Conservation (phyloP, 2,113 vertebrate species). For the Arothron firmamentum region DNA sequence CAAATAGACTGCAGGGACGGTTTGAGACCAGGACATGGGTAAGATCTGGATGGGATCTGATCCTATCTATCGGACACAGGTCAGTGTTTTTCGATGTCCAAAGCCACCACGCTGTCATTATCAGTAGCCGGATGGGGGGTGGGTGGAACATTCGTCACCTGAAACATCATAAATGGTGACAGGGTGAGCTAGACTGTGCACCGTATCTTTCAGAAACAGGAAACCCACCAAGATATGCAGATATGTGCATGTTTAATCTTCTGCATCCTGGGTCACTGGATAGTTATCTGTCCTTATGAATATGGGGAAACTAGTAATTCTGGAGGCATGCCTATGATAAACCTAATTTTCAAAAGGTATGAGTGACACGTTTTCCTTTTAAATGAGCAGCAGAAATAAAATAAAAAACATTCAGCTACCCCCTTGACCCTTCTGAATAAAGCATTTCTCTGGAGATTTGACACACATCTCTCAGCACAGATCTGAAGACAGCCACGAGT, state of each 20-base stretch:
- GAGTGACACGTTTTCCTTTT: slow-evolving; percentile 43
- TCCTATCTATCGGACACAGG: slow-evolving; percentile 32
- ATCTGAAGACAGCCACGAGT: slow-evolving; percentile 67
- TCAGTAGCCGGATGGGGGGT: background rate
- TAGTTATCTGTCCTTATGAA: slow-evolving; percentile 58
- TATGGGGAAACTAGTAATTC: slow-evolving; percentile 55
- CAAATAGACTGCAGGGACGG: slow-evolving; percentile 40
- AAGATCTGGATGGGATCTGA: slow-evolving; percentile 17
- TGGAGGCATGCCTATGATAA: slow-evolving; percentile 44
- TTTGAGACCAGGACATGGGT: slow-evolving; percentile 36
- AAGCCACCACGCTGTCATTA: slow-evolving; percentile 11
- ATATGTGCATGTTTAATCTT: slow-evolving; percentile 29
- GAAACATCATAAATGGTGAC: slow-evolving; percentile 50
- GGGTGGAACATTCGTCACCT: slow-evolving; percentile 32
- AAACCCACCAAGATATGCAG: slow-evolving; percentile 25
- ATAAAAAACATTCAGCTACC: slow-evolving; percentile 52
- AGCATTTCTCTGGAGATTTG: slow-evolving; percentile 68
- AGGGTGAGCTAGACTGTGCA: slow-evolving; percentile 37
- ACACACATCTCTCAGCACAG: slow-evolving; percentile 68
- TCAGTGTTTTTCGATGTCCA: slow-evolving; percentile 19
- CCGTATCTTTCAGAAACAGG: slow-evolving; percentile 31
- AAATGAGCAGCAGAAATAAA: slow-evolving; percentile 45
- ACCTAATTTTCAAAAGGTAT: slow-evolving; percentile 55
- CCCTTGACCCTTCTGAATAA: slow-evolving; percentile 70
- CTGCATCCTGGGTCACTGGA: slow-evolving; percentile 56